Percentiles rank a stretch among this genome's conserved stretches.
Evolutionary conservation across 2,888 invertebrate genomes (phyloP).

Genomic region (Stenodema calcarata): DNA sequence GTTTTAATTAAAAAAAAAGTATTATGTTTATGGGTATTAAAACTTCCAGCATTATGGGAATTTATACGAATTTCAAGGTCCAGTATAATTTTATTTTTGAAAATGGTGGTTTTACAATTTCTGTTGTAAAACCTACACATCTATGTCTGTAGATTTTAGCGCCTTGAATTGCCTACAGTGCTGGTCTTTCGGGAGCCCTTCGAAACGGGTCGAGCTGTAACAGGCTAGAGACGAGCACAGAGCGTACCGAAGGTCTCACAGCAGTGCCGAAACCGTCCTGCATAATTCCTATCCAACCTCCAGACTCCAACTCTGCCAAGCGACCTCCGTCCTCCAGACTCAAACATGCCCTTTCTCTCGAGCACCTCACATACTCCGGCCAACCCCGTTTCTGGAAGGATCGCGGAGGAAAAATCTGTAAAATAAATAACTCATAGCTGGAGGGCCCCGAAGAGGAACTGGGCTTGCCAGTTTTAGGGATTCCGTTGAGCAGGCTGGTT

Average conservation of each 20-base stretch:
- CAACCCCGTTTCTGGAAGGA: neutral
- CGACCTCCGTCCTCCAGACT: conserved; percentile 4
- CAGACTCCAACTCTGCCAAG: neutral
- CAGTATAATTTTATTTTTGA: too few relatives aligned
- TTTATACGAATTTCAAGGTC: too few relatives aligned
- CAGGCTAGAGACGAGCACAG: neutral
- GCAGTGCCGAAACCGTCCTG: neutral
- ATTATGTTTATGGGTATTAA: too few relatives aligned
- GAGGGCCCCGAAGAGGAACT: neutral
- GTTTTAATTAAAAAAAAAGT: too few relatives aligned
- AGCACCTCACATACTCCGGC: neutral
- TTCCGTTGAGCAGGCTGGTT: conserved; percentile 37
- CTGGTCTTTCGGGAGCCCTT: too few relatives aligned
- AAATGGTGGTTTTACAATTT: too few relatives aligned
- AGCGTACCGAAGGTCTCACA: neutral
- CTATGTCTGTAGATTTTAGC: too few relatives aligned
- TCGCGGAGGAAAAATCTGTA: conserved; percentile 41
- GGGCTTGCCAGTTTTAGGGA: neutral
- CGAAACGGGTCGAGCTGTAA: too few relatives aligned
- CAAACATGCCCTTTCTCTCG: conserved; percentile 13
- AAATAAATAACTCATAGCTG: conserved; percentile 33
- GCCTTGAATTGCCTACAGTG: too few relatives aligned
- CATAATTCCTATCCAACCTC: neutral
- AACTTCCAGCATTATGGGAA: too few relatives aligned
- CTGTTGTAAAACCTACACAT: too few relatives aligned